Evolutionary conservation across 2,888 invertebrate genomes (phyloP), one percentile per base, ranked within the genome.

Genomic region (Synanthedon myopaeformis): DNA sequence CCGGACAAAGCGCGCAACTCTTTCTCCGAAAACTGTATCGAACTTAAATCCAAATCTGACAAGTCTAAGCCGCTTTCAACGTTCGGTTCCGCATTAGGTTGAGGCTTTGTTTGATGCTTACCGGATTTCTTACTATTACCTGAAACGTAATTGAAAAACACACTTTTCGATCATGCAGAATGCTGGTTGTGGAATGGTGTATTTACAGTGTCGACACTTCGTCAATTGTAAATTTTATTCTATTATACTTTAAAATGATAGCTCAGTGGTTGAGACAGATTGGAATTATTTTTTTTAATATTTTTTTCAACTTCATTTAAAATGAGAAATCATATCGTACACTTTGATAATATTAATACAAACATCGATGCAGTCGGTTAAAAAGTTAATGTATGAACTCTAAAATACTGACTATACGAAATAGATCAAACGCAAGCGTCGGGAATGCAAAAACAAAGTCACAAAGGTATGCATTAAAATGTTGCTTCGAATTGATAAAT

Each of bases 1-100:
- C 90, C 91, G 23, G 91, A 92, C 61, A 92, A 82, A 59, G 92
- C 90, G 70, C 91, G 90, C 67, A 92, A 84, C 85, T 93, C 93
- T 69, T 91, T 90, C 76, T 92, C 92, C 61, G 91, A 91, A 57
- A 93, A 82, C 75, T 91, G 90, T 65, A 93, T 87, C 64, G 91
- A 89, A 69, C 91, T 91, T 65, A 93, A 79, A 79, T 93, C 92
- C 73, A 93, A 85, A 75, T 91, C 90, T 52, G 90, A 89, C 69
- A 90, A 77, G 69, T 91, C 91, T 58, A 89, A 71, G 64, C 70
- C 81, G 68, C 65, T 70, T 56, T 74, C 76, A 57, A 67, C 72
- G 62, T 64, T 69, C 57, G 63, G 57, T 62, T 69, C 70, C 58
- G 64, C 59, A 60, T 58, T 65, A 59, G 62, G 64, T 53, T 57